These are phyloP conservation scores for Sebastes vulpes DNA, from an alignment of 2,797 vertebrate species.

Conservation along the genomic window DNA sequence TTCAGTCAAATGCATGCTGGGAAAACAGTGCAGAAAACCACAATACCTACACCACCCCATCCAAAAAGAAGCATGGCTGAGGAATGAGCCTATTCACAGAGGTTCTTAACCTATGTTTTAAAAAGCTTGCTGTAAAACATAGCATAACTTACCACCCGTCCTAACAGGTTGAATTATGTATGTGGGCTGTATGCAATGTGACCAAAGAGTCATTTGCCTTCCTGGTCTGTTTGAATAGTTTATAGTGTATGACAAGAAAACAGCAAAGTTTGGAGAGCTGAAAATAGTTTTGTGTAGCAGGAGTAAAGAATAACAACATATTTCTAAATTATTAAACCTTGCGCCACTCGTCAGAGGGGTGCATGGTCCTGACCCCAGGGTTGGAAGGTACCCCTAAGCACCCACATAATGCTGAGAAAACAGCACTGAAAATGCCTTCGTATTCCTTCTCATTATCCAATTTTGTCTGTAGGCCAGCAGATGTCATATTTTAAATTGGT, in stretches of 20 bases:
- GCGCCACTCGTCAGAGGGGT: no score
- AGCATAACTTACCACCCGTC: neutral
- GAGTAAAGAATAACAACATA: no score
- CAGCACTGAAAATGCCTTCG: no score
- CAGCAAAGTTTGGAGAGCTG: no score
- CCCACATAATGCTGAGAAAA: no score
- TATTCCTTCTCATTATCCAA: no score
- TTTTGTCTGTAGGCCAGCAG: no score
- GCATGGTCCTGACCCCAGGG: neutral
- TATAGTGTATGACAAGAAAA: no score
- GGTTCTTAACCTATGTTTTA: neutral
- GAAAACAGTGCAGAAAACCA: neutral
- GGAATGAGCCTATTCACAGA: neutral
- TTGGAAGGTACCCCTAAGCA: neutral
- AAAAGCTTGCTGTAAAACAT: neutral
- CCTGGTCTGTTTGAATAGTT: no score
- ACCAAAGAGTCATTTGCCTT: no score
- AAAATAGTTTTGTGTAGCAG: neutral
- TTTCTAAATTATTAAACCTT: no score
- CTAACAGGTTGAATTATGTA: neutral
- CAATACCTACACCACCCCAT: neutral
- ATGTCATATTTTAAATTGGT: no score
- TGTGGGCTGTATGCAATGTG: neutral
- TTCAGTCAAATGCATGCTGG: neutral
- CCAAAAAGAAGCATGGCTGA: neutral